phyloP scores from a whole-genome alignment of 2,113 vertebrate species.

The Pantherophis guttatus region DNA sequence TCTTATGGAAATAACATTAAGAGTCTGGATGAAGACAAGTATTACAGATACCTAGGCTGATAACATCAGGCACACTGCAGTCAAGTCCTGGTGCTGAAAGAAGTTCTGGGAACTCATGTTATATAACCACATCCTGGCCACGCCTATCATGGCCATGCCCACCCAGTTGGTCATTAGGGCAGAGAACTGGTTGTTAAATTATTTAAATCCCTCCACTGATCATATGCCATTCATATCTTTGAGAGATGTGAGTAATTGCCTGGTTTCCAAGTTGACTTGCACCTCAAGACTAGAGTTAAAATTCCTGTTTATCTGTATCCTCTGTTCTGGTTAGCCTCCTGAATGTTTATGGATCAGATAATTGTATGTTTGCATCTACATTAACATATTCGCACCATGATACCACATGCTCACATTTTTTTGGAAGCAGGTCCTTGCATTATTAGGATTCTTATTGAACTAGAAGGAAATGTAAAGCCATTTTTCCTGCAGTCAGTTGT shows the following conservation, averaged over 20 bases:
- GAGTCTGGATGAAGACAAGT: no score
- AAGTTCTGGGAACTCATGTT: no score
- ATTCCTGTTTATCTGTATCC: not conserved
- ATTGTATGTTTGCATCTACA: not conserved
- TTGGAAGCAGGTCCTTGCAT: not conserved
- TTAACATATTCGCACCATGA: not conserved
- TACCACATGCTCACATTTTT: not conserved
- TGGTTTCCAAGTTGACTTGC: not conserved
- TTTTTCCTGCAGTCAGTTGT: not conserved
- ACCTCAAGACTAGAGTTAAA: not conserved
- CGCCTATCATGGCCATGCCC: no score
- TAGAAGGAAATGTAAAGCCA: not conserved
- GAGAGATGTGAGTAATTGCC: not conserved
- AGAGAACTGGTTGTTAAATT: no score
- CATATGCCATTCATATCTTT: not conserved
- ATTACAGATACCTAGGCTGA: no score
- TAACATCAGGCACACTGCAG: no score
- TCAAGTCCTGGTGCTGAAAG: no score
- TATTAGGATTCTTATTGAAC: not conserved
- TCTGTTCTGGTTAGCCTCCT: not conserved
- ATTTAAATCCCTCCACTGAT: no score
- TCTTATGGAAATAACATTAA: no score
- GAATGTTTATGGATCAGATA: not conserved
- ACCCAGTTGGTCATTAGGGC: no score
- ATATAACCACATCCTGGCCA: no score